Evolutionary conservation across 2,113 vertebrate genomes (phyloP).

Genomic region (Tringa solitaria): DNA sequence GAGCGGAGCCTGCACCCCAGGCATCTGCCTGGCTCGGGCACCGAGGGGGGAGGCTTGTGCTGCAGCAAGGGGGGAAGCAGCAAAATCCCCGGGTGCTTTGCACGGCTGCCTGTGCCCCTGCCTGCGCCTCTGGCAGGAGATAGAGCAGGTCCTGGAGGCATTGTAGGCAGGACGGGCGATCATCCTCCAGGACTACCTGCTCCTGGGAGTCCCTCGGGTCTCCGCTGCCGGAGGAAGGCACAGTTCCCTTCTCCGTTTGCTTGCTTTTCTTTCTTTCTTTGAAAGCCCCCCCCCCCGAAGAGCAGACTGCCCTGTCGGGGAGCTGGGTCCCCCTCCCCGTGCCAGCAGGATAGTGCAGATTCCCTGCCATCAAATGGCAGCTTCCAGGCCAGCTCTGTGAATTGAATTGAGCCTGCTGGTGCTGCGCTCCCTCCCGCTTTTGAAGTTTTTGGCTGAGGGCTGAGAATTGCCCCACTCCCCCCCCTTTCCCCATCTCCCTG

Average conservation of each 20-base stretch:
- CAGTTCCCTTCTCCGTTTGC: fast-evolving
- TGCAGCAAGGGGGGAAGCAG: background rate
- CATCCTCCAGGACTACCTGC: background rate
- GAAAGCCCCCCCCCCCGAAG: background rate
- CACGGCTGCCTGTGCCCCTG: background rate
- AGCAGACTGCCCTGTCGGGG: background rate
- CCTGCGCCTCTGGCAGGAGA: background rate
- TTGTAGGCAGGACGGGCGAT: background rate
- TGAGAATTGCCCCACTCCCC: background rate
- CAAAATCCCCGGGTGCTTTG: background rate
- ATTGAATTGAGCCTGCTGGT: background rate
- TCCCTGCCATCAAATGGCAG: background rate
- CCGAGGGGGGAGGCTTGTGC: fast-evolving
- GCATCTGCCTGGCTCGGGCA: background rate
- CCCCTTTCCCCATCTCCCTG: background rate
- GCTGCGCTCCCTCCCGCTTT: background rate
- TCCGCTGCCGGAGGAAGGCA: background rate
- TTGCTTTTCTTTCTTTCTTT: background rate
- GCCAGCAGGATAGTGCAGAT: background rate
- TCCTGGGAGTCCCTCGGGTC: background rate
- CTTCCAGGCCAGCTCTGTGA: background rate
- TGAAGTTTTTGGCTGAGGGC: background rate
- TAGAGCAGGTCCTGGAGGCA: background rate
- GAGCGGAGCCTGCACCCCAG: background rate
- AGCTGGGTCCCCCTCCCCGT: background rate